phyloP scores from a whole-genome alignment of 2,888 invertebrate genomes.

The Sarcophaga subvicina region DNA sequence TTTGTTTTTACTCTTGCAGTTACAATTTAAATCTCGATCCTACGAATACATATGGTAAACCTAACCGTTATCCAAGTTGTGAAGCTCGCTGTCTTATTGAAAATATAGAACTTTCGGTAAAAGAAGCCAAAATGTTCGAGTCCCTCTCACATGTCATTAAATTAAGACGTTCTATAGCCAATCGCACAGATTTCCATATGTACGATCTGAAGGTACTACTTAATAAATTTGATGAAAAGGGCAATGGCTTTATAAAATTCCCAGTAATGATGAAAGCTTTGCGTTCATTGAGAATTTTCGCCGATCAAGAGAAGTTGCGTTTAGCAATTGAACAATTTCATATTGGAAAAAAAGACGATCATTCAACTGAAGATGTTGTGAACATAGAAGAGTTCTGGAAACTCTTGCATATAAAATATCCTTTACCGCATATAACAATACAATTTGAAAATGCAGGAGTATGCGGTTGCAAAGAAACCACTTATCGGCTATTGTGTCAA shows the following conservation, averaged over 20 bases:
- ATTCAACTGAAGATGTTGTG: slow-evolving; percentile 70
- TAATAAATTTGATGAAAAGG: slow-evolving; percentile 71
- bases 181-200: slow-evolving; percentile 72
- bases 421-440: slow-evolving; percentile 71
- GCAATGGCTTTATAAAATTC: slow-evolving; percentile 70
- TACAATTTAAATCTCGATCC: slow-evolving; percentile 63
- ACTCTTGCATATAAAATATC: slow-evolving; percentile 72
- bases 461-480: slow-evolving; percentile 73
- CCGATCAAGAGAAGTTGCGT: slow-evolving; percentile 72
- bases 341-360: slow-evolving; percentile 71
- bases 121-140: slow-evolving; percentile 67
- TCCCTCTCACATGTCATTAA: slow-evolving; percentile 73
- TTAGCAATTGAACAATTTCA: slow-evolving; percentile 70
- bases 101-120: slow-evolving; percentile 70
- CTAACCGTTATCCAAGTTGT: slow-evolving; percentile 52
- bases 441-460: slow-evolving; percentile 66
- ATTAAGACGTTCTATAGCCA: slow-evolving; percentile 72
- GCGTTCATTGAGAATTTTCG: slow-evolving; percentile 68
- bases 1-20: slow-evolving; percentile 34
- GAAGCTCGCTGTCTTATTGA: slow-evolving; percentile 73
- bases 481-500: slow-evolving; percentile 75
- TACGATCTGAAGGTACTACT: slow-evolving; percentile 71
- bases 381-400: slow-evolving; percentile 73
- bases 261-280: slow-evolving; percentile 70
- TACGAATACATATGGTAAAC: slow-evolving; percentile 70